phyloP scores from a whole-genome alignment of 2,888 invertebrate genomes.

The Lasioglossum vierecki region DNA sequence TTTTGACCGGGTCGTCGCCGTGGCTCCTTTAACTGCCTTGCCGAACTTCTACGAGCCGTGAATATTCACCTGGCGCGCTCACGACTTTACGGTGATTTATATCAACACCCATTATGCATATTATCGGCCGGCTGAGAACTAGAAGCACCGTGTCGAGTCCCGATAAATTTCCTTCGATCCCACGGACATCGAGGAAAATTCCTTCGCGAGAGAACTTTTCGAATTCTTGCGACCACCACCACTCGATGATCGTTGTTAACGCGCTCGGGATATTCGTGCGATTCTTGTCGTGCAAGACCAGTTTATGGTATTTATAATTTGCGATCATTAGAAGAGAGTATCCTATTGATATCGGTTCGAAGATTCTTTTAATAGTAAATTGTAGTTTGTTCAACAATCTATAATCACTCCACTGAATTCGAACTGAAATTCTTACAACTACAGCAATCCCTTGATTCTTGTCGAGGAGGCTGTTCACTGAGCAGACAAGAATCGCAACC shows the following conservation, averaged over 20 bases:
- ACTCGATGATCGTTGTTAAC: neutral
- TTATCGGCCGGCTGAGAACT: conserved; percentile 8
- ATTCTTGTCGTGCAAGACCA: neutral
- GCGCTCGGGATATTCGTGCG: neutral
- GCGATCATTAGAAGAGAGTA: neutral
- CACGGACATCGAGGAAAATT: neutral
- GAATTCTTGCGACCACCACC: neutral
- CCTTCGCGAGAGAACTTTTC: neutral
- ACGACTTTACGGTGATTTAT: conserved; percentile 30
- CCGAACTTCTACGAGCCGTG: conserved; percentile 28
- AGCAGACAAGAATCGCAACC: no score
- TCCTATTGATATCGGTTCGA: no score
- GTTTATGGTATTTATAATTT: no score
- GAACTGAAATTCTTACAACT: no score
- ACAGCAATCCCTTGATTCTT: no score
- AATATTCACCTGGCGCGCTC: conserved; percentile 48
- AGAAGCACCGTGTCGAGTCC: conserved; percentile 6
- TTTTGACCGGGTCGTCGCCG: neutral
- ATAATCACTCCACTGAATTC: no score
- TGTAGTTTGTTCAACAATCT: no score
- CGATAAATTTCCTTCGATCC: neutral
- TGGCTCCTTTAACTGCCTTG: neutral
- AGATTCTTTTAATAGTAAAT: no score
- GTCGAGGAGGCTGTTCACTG: no score
- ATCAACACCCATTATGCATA: conserved; percentile 16